Evolutionary conservation across 2,888 invertebrate species (phyloP).

Genomic region (Seladonia tumulorum): DNA sequence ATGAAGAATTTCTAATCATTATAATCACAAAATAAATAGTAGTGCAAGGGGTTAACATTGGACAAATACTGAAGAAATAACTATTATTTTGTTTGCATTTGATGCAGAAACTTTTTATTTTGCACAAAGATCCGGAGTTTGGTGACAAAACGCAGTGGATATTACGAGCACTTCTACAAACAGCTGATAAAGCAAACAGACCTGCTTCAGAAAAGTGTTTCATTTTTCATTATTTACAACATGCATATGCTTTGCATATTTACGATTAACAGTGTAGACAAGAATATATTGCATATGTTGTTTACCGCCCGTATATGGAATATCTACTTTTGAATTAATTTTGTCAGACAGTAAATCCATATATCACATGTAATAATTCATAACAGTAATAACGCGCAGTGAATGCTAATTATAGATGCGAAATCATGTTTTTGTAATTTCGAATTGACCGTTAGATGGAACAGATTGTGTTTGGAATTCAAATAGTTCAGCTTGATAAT

Average conservation of each 20-base stretch:
- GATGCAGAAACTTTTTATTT: no score
- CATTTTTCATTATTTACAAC: neutral
- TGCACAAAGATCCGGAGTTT: no score
- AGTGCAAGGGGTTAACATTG: no score
- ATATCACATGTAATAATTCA: neutral
- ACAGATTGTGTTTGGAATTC: neutral
- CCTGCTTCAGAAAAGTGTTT: neutral
- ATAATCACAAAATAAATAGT: no score
- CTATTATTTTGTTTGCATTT: neutral
- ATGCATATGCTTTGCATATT: neutral
- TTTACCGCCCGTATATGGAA: neutral
- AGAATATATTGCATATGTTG: constrained; percentile 1
- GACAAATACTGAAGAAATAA: neutral
- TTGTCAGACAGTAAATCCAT: neutral
- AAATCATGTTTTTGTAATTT: neutral
- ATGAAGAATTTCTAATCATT: no score
- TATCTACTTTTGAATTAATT: neutral
- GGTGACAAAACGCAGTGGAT: neutral
- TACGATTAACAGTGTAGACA: neutral
- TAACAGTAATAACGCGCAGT: neutral
- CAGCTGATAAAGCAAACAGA: neutral
- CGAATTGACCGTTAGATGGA: neutral
- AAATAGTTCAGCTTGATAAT: neutral
- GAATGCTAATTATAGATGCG: neutral
- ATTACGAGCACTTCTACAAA: no score